These are phyloP conservation scores for Pocillopora damicornis DNA, from an alignment of 64 coral and sea anemone species.

Conservation along the genomic window DNA sequence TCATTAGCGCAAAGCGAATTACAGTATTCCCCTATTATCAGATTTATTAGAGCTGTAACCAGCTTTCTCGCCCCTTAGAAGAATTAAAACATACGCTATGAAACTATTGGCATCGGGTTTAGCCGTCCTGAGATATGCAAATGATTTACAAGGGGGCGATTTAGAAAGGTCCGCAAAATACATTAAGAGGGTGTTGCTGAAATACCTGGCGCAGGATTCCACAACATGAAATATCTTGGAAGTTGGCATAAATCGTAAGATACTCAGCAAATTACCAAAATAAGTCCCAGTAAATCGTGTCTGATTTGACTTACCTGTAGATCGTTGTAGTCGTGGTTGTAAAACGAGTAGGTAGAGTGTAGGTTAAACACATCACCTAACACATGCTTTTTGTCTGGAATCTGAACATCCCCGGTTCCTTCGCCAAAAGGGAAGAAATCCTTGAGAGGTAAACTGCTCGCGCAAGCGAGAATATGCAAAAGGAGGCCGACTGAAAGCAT, in stretches of 20 bases:
- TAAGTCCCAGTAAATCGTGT: neutral
- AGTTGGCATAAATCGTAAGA: neutral
- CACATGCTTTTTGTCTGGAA: neutral
- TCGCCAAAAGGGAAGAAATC: slow-evolving; percentile 33
- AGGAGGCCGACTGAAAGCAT: neutral
- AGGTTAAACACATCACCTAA: slow-evolving; percentile 22
- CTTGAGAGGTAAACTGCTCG: neutral
- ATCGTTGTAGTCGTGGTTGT: neutral
- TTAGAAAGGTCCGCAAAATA: neutral
- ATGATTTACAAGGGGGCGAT: neutral
- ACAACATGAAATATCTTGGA: neutral
- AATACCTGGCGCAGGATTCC: neutral
- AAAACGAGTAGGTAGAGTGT: slow-evolving; percentile 17
- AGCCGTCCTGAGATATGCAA: neutral
- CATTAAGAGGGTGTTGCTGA: neutral
- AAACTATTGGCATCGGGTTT: neutral
- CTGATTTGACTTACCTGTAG: neutral
- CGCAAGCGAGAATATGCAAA: neutral
- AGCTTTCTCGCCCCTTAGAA: neutral
- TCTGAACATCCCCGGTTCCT: neutral
- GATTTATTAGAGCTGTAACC: neutral
- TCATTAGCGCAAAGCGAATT: neutral
- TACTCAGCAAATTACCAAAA: neutral
- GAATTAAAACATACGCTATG: neutral
- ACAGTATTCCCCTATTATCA: too few species aligned